Conservation (phyloP, 2,888 invertebrate genomes). For the Cacoxenus indagator region DNA sequence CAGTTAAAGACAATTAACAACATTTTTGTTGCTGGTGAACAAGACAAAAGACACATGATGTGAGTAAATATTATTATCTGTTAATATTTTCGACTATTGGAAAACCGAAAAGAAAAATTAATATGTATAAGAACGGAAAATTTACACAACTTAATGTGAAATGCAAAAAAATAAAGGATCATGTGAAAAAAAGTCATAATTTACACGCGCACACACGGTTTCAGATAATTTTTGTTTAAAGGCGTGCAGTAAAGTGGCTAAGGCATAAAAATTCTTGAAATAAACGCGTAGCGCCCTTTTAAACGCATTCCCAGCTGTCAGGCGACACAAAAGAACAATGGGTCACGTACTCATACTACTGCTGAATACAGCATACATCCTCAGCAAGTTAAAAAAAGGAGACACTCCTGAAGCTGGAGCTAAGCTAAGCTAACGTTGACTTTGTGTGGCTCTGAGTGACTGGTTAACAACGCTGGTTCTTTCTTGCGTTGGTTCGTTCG, state of each 20-base stretch:
- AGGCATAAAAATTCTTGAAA: constrained; percentile 46
- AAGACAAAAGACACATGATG: constrained; percentile 71
- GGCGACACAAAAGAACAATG: constrained; percentile 59
- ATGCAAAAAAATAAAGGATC: constrained; percentile 38
- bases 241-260: constrained; percentile 4
- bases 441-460: constrained; percentile 23
- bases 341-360: constrained; percentile 35
- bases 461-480: constrained; percentile 2
- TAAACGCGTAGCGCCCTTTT: constrained; percentile 63
- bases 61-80: constrained; percentile 62
- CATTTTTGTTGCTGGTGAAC: constrained; percentile 61
- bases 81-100: constrained; percentile 37
- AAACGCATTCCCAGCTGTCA: constrained; percentile 55
- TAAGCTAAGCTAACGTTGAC: constrained; percentile 54
- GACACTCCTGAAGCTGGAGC: constrained; percentile 30
- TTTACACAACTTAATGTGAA: constrained; percentile 22
- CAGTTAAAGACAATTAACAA: constrained; percentile 30
- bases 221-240: neutral
- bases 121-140: constrained; percentile 15
- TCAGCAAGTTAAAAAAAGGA: neutral
- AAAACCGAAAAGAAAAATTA: constrained; percentile 35
- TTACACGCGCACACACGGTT: constrained; percentile 41
- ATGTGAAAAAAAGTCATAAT: constrained; percentile 47
- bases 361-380: neutral
- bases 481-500: neutral